Conservation (phyloP, 2,888 invertebrate genomes). For the Pollenia griseotomentosa region DNA sequence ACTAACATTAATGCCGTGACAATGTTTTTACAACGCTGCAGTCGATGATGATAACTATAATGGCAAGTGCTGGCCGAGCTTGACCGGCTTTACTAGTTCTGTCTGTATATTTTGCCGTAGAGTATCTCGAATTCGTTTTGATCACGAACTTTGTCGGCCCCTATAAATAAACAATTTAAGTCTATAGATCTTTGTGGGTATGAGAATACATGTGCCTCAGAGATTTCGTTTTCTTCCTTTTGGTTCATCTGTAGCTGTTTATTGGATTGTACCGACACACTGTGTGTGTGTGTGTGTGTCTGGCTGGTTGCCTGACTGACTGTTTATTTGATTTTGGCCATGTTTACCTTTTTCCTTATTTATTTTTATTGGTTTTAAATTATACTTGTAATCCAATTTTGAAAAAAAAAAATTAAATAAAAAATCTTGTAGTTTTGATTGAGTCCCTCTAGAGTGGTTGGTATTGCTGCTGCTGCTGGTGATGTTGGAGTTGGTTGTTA, state of each 20-base stretch:
- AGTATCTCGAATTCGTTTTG: background rate
- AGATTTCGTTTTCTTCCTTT: conserved; percentile 14
- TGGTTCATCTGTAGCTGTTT: conserved; percentile 50
- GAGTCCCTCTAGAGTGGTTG: conserved; percentile 68
- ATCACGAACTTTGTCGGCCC: background rate
- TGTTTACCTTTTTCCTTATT: conserved; percentile 71
- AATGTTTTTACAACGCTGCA: no score
- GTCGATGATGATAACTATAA: no score
- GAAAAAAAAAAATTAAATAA: conserved; percentile 68
- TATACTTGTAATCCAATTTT: conserved; percentile 73
- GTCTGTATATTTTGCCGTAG: background rate
- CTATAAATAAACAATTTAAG: background rate
- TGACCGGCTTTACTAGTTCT: no score
- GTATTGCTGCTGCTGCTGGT: background rate
- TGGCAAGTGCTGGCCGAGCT: no score
- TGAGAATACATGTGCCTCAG: conserved; percentile 3
- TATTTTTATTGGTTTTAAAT: conserved; percentile 74
- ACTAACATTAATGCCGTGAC: no score
- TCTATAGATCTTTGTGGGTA: background rate
- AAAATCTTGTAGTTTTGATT: conserved; percentile 70
- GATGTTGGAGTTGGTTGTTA: conserved; percentile 3
- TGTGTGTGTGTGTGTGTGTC: background rate
- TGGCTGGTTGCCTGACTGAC: conserved; percentile 26
- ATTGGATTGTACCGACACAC: conserved; percentile 64
- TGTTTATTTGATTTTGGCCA: conserved; percentile 68